Evolutionary conservation across 2,888 invertebrate species (phyloP), one percentile per base, ranked within the genome.

Genomic region (Apocheima hispidaria): DNA sequence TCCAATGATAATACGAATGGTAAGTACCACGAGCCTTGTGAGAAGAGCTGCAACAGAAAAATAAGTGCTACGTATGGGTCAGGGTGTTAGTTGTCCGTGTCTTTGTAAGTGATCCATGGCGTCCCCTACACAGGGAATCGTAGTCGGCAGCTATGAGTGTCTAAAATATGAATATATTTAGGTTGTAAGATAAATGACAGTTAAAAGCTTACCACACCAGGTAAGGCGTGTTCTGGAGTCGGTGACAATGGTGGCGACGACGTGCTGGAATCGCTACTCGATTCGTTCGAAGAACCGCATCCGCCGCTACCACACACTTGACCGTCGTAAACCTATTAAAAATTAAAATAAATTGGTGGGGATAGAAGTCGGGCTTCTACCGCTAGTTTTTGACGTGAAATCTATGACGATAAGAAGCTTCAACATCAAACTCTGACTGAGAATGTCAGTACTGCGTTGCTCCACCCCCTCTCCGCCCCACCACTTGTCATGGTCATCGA

Each of bases 261-360:
- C 2, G 98, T 97, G 58, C 98, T 98, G 71, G 98, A 98, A 84
- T 99, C 99, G 59, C 98, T 98, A 78, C 98, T 98, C 57, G 98
- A 98, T 82, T 99, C 99, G 55, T 92, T 93, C 4, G 93, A 93
- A 10, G 93, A 93, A 44, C 92, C 92, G 64, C 92, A 91, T 1
- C 91, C 91, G 12, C 91, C 91, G 66, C 92, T 91, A 2, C 91
- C 90, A 69, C 91, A 91, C 33, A 92, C 88, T 77, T 90, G 91
- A 1, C 91, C 90, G 65, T 92, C 92, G 65, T 89, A 92, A 30
- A 91, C 91, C 91, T 91, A 63, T 23, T 46, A 7, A 41, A 6
- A 40, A 35, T 5, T 9, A 43, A 14, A 2, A 3, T 14, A 9
- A 36, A 36, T 36, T 7, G 16, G 16, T 14, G 36, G n/a, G n/a